Base-by-base conservation (phyloP, 2,113 vertebrate species). In the Chloebia gouldiae region DNA sequence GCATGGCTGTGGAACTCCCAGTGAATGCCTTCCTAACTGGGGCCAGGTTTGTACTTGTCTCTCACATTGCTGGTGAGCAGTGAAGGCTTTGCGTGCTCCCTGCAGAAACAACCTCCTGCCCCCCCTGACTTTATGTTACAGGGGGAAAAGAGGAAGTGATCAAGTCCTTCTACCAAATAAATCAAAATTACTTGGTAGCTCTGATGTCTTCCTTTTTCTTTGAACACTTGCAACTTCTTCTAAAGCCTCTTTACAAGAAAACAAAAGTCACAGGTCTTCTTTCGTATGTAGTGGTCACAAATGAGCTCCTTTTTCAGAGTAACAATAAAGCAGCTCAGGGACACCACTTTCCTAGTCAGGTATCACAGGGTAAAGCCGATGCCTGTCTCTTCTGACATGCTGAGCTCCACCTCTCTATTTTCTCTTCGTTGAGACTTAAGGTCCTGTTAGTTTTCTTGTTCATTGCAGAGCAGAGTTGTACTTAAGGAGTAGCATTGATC, bases 21-120 rank as follows among this genome's bases (percentile, higher is more conserved):
- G 57, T 4, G 40, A 37, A 44, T 16, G 35, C 13, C 27, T 45
- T 22, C 4, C 0, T 53, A 1, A 0, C 42, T 47, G 59, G 33
- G 57, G 16, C 25, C 39, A 7, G 31, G 21, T 39, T 51, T 42
- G 25, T 77, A 10, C 33, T 73, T 60, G 13, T 75, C 39, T 16
- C 19, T 73, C 33, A 13, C 5, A 0, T 23, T 21, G 39, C 28
- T 72, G 66, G 8, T 61, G 22, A 44, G 31, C 44, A 65, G 37
- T 1, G 4, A 56, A 73, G 20, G 9, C 8, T 3, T 69, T 76
- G 59, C 70, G 20, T 21, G 14, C 60, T 86, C 25, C 25, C 40
- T 77, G 50, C 40, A 45, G 53, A 59, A 93, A 39, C 10, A 70
- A 15, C 19, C 11, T 81, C 13, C 25, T 76, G 30, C n/a, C 23